Percentiles rank a stretch among this genome's conserved stretches.
Evolutionary conservation across 2,888 invertebrate genomes (phyloP).

Genomic region (Ptilodon capucinus): DNA sequence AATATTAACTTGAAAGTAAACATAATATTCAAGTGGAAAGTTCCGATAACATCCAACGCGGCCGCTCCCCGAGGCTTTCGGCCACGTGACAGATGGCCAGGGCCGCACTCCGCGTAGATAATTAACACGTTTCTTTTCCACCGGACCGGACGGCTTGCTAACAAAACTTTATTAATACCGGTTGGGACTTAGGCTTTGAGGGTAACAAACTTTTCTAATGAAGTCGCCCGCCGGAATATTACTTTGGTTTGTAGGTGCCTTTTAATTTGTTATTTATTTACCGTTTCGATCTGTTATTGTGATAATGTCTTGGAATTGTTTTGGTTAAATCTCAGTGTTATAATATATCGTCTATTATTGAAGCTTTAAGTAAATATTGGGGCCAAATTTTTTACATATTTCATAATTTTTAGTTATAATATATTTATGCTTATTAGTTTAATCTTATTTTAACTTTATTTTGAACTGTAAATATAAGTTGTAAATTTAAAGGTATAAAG

Average conservation of each 20-base stretch:
- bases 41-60: conserved; percentile 34
- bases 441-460: too few species aligned
- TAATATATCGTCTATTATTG: background rate
- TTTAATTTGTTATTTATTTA: conserved; percentile 76
- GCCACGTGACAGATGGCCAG: conserved; percentile 69
- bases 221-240: conserved; percentile 74
- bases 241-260: conserved; percentile 60
- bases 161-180: conserved; percentile 82
- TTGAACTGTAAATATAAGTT: too few species aligned
- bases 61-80: conserved; percentile 37
- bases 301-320: background rate
- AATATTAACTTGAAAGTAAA: background rate
- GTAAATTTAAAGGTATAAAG: too few species aligned
- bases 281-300: conserved; percentile 12
- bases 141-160: conserved; percentile 48
- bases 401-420: too few species aligned
- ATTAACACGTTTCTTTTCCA: conserved; percentile 80
- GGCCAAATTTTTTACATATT: too few species aligned
- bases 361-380: background rate
- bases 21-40: conserved; percentile 15
- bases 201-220: conserved; percentile 80
- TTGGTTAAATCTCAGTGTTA: background rate
- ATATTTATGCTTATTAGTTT: background rate
- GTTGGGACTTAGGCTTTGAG: conserved; percentile 74
- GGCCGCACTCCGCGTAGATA: conserved; percentile 57